Percentiles rank a stretch among this genome's conserved stretches.
These are phyloP conservation scores for Odobenus rosmarus DNA, from an alignment of 2,113 vertebrate species.

Conservation along the genomic window DNA sequence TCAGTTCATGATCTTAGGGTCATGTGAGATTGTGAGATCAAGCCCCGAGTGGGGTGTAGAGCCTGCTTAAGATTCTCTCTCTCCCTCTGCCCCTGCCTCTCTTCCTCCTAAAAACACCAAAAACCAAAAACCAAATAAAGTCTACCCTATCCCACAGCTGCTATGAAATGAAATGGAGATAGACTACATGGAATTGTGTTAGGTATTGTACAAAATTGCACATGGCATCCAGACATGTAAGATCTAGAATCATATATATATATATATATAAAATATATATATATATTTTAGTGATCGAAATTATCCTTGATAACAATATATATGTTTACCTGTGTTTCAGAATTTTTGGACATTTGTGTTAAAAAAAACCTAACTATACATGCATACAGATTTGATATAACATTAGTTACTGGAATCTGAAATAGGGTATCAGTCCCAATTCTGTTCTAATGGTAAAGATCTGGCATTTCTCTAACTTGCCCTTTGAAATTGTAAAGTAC, in stretches of 20 bases:
- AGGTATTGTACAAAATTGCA: background rate
- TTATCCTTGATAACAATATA: background rate
- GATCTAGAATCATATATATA: background rate
- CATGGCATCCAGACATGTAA: background rate
- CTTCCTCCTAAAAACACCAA: background rate
- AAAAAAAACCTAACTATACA: background rate
- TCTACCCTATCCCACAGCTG: background rate
- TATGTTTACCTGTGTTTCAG: background rate
- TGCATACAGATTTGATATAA: background rate
- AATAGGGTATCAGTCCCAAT: background rate
- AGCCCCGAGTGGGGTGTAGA: background rate
- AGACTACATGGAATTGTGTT: accelerated
- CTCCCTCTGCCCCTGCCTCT: background rate
- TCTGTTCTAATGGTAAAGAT: background rate
- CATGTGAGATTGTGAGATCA: background rate
- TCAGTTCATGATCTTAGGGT: background rate
- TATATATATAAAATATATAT: no score
- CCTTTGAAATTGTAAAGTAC: background rate
- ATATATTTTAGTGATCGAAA: background rate
- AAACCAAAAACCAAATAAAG: background rate
- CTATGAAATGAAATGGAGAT: background rate
- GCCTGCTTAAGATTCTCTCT: no score
- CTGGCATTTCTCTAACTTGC: background rate
- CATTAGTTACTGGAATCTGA: background rate
- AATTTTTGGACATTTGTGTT: background rate